A percentile compares a stretch with the other conserved stretches of the same genome.
These are phyloP conservation scores for Herpetotheres cachinnans DNA, from an alignment of 2,113 vertebrate genomes.

Conservation along the genomic window DNA sequence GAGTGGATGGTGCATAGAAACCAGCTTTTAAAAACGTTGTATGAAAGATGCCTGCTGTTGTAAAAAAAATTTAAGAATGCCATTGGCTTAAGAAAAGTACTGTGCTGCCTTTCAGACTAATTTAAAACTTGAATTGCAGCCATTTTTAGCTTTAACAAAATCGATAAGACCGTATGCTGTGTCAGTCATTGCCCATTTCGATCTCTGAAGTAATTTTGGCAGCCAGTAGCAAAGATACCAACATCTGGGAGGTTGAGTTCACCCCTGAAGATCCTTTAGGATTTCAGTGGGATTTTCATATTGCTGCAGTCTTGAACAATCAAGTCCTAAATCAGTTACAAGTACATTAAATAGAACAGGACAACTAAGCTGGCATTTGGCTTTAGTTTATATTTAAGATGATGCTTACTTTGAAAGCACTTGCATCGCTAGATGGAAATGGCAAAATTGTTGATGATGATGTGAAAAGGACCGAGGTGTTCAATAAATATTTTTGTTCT, in stretches of 20 bases:
- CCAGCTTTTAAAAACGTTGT: background rate
- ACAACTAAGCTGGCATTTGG: background rate
- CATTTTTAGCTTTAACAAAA: slow-evolving; percentile 44
- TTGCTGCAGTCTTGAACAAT: background rate
- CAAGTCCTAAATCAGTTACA: background rate
- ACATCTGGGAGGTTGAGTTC: background rate
- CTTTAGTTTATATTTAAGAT: background rate
- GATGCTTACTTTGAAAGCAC: background rate
- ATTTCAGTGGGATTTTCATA: background rate
- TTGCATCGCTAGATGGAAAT: background rate
- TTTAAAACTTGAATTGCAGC: slow-evolving; percentile 42
- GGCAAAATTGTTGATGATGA: background rate
- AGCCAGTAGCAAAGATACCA: background rate
- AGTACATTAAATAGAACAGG: background rate
- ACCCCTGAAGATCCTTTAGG: background rate
- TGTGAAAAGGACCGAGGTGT: background rate
- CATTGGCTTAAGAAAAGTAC: background rate
- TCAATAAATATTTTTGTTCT: slow-evolving; percentile 45
- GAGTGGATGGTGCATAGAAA: background rate
- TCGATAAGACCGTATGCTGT: background rate
- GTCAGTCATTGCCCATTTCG: background rate
- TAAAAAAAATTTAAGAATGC: slow-evolving; percentile 10
- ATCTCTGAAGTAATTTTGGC: background rate
- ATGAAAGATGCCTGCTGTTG: background rate
- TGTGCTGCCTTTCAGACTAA: background rate